Evolutionary conservation across 2,888 invertebrate species (phyloP).

Genomic region (Pseudanteris insignis): DNA sequence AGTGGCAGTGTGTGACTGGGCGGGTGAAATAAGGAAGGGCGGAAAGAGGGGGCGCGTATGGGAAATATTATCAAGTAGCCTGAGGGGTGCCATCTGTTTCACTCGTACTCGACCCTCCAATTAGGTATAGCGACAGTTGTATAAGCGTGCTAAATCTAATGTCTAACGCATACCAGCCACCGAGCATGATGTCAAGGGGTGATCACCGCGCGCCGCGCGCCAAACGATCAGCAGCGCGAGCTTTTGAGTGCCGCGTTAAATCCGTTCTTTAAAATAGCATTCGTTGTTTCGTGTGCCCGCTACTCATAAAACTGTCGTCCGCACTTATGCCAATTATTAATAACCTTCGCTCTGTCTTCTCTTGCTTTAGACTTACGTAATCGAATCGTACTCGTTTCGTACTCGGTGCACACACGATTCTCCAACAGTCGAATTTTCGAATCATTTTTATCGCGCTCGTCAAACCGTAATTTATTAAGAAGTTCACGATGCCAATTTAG

Average conservation of each 20-base stretch:
- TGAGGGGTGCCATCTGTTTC: slow-evolving; percentile 64
- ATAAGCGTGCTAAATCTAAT: slow-evolving; percentile 61
- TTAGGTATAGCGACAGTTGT: slow-evolving; percentile 61
- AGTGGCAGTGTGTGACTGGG: not conserved
- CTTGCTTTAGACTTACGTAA: no score
- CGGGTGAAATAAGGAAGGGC: slow-evolving; percentile 23
- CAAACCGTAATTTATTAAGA: no score
- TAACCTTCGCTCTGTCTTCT: slow-evolving; percentile 4
- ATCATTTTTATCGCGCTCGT: no score
- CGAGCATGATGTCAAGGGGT: slow-evolving; percentile 30
- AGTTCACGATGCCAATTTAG: no score
- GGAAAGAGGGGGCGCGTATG: slow-evolving; percentile 37
- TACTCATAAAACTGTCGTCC: slow-evolving; percentile 9
- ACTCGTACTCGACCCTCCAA: slow-evolving; percentile 57
- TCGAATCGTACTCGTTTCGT: no score
- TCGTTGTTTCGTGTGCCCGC: slow-evolving; percentile 14
- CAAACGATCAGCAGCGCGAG: slow-evolving; percentile 8
- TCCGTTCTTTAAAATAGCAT: slow-evolving; percentile 27
- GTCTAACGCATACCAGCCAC: slow-evolving; percentile 49
- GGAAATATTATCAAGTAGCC: slow-evolving; percentile 58
- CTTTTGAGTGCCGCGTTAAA: slow-evolving; percentile 22
- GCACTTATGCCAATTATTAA: slow-evolving; percentile 11
- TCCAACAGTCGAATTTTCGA: no score
- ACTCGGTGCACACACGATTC: no score
- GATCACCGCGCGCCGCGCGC: slow-evolving; percentile 6